Evolutionary conservation across 2,113 vertebrate genomes (phyloP).

Genomic region (Manacus vitellinus): DNA sequence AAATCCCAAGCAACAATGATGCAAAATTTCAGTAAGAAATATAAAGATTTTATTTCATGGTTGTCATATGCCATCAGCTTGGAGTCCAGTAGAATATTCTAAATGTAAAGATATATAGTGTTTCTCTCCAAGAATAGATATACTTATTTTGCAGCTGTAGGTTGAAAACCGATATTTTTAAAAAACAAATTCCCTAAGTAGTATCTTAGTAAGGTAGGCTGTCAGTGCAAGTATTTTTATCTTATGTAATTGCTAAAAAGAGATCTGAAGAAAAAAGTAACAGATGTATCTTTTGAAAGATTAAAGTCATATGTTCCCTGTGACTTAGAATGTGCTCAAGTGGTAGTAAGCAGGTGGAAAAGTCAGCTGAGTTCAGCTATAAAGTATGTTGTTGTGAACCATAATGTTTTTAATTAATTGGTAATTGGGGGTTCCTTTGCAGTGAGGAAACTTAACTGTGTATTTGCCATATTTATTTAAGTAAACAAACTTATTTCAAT

Average conservation of each 20-base stretch:
- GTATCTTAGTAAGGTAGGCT: constrained; percentile 18
- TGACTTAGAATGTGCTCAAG: not conserved
- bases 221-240: constrained; percentile 14
- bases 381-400: not conserved
- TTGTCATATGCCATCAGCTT: not conserved
- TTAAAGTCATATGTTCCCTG: not conserved
- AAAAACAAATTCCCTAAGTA: not conserved
- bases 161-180: not conserved
- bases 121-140: constrained; percentile 25
- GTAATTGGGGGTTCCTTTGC: not conserved
- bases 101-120: constrained; percentile 1
- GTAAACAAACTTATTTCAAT: not conserved
- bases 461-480: not conserved
- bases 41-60: not conserved
- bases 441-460: not conserved
- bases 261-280: not conserved
- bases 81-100: not conserved
- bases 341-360: not conserved
- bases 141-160: not conserved
- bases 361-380: not conserved
- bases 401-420: not conserved
- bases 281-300: not conserved
- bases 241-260: constrained; percentile 26
- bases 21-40: not conserved
- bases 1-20: not conserved